Conservation (phyloP, 2,888 invertebrate genomes). For the Ophioninae sp. region DNA sequence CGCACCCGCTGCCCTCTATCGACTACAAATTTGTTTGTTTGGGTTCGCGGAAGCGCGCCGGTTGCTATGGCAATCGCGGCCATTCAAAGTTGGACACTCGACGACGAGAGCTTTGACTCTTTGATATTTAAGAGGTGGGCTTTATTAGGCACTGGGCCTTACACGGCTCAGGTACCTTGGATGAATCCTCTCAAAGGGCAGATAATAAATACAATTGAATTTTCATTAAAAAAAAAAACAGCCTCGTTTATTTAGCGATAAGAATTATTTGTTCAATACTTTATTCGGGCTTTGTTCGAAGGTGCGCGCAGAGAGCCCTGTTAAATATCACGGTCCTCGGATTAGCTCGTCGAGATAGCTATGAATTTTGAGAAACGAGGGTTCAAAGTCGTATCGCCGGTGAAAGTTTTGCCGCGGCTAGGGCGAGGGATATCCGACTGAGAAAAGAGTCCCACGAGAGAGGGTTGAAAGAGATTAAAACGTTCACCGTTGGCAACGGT, state of each 20-base stretch:
- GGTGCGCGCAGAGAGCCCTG: not conserved
- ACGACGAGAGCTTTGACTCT: no score
- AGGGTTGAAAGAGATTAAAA: slow-evolving; percentile 55
- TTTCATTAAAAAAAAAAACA: not conserved
- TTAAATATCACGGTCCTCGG: slow-evolving; percentile 41
- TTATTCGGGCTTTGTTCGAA: not conserved
- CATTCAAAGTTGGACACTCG: no score
- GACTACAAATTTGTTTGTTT: no score
- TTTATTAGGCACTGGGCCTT: no score
- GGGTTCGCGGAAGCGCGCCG: no score
- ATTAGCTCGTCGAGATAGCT: slow-evolving; percentile 55
- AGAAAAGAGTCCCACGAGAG: slow-evolving; percentile 52
- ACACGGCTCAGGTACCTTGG: no score
- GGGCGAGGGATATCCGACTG: slow-evolving; percentile 15
- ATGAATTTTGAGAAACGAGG: slow-evolving; percentile 57
- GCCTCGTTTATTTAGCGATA: not conserved
- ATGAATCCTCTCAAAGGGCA: not conserved
- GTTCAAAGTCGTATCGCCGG: slow-evolving; percentile 32
- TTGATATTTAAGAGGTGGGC: no score
- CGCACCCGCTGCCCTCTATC: no score
- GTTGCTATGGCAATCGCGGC: no score
- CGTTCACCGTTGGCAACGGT: slow-evolving; percentile 33
- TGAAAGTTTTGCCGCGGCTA: slow-evolving; percentile 30
- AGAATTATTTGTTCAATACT: not conserved
- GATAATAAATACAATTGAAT: not conserved